Percentiles rank a stretch among this genome's conserved stretches.
These are phyloP conservation scores for Lepidotrigona ventralis DNA, from an alignment of 1,140 invertebrate genomes.

Conservation along the genomic window DNA sequence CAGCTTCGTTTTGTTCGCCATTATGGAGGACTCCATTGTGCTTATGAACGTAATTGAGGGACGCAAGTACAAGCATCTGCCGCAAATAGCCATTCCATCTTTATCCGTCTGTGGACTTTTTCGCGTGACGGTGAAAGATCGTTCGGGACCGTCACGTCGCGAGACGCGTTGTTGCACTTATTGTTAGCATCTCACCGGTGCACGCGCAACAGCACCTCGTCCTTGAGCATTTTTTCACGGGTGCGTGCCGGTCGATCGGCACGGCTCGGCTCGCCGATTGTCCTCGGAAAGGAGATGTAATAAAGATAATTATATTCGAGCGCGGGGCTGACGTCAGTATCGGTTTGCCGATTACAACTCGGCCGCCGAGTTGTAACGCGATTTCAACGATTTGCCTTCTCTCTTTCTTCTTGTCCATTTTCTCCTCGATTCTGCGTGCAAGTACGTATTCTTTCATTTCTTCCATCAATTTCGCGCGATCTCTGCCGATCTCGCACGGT, in stretches of 20 bases:
- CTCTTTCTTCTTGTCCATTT: too few relatives aligned
- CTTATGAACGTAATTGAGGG: neutral
- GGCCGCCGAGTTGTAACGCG: slow-evolving; percentile 34
- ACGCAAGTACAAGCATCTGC: neutral
- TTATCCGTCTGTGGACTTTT: neutral
- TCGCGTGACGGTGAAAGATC: neutral
- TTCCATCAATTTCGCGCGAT: too few relatives aligned
- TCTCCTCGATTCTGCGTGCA: too few relatives aligned
- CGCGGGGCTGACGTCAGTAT: slow-evolving; percentile 54
- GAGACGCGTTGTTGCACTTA: slow-evolving; percentile 14
- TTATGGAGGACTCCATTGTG: neutral
- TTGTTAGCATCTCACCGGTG: slow-evolving; percentile 40
- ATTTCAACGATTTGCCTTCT: neutral
- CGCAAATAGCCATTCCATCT: too few relatives aligned
- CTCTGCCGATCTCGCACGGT: too few relatives aligned
- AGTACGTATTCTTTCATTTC: too few relatives aligned
- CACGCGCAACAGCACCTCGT: slow-evolving; percentile 21
- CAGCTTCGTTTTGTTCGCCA: too few relatives aligned
- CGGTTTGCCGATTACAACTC: slow-evolving; percentile 45
- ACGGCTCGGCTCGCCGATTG: slow-evolving; percentile 37
- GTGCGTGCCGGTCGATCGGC: slow-evolving; percentile 40
- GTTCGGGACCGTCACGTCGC: slow-evolving; percentile 10
- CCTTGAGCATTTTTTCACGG: slow-evolving; percentile 52
- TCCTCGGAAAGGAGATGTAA: slow-evolving; percentile 64
- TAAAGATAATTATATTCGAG: slow-evolving; percentile 63